Percentiles rank a stretch among this genome's conserved stretches.
Conservation (phyloP, 2,113 vertebrate species). For the Herpailurus yagouaroundi region DNA sequence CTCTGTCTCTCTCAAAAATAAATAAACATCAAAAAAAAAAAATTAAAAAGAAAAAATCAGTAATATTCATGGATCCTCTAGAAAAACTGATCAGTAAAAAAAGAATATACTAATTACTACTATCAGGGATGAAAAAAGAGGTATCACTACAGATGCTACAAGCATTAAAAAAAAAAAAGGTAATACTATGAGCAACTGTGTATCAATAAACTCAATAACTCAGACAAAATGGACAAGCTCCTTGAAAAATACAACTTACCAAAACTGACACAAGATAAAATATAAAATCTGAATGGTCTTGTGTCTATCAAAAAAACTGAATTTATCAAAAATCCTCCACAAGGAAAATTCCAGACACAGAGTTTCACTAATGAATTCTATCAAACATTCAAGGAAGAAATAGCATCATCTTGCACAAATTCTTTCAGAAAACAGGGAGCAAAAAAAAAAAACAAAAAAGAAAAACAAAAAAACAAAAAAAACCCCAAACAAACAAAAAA, state of each 20-base stretch:
- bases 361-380: background rate
- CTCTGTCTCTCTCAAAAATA: too few relatives aligned
- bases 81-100: constrained; percentile 5
- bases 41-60: background rate
- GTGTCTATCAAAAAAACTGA: background rate
- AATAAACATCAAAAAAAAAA: too few relatives aligned
- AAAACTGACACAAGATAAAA: background rate
- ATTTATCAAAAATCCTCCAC: background rate
- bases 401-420: background rate
- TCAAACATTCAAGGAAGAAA: background rate
- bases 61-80: background rate
- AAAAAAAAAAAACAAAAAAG: background rate
- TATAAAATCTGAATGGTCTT: background rate
- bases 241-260: background rate
- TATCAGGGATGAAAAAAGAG: background rate
- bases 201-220: background rate
- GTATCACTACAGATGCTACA: background rate
- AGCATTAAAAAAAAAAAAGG: background rate
- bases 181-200: background rate
- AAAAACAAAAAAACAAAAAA: too few relatives aligned
- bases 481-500: too few relatives aligned
- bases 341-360: background rate
- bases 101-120: background rate
- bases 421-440: background rate
- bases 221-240: background rate